A percentile compares a stretch with the other conserved stretches of the same genome.
phyloP scores from a whole-genome alignment of 2,797 vertebrate species.

The Typhlichthys subterraneus region DNA sequence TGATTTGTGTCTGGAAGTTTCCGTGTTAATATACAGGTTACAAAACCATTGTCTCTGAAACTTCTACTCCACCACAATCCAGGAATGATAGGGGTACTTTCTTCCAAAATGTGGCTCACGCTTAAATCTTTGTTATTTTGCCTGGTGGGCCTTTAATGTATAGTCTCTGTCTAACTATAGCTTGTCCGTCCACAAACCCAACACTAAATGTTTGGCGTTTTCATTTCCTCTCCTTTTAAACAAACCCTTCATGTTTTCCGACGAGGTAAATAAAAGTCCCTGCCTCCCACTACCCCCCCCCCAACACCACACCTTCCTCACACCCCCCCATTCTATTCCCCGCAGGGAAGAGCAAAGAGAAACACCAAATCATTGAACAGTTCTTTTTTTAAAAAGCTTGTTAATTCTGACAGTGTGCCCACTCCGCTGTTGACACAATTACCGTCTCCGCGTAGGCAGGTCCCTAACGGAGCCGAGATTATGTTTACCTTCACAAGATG shows the following conservation, averaged over 20 bases:
- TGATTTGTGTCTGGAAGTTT: too few relatives aligned
- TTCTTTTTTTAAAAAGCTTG: conserved; percentile 1
- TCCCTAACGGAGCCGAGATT: background rate
- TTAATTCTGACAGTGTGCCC: background rate
- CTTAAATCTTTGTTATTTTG: too few relatives aligned
- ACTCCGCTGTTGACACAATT: background rate
- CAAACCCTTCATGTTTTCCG: background rate
- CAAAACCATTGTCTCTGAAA: too few relatives aligned
- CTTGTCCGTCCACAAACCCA: too few relatives aligned
- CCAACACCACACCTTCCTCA: too few relatives aligned
- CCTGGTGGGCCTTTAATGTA: too few relatives aligned
- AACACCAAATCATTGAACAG: conserved; percentile 1
- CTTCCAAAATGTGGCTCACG: too few relatives aligned
- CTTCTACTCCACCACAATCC: too few relatives aligned
- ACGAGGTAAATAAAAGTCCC: background rate
- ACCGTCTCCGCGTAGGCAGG: background rate
- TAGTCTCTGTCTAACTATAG: too few relatives aligned
- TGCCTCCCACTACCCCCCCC: background rate
- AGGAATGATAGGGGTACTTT: too few relatives aligned
- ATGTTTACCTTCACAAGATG: background rate
- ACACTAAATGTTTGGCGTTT: background rate
- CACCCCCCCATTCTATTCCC: background rate
- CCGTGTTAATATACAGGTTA: too few relatives aligned
- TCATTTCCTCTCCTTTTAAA: background rate
- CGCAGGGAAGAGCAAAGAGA: background rate